Percentiles rank a stretch among this genome's conserved stretches.
Evolutionary conservation across 2,113 vertebrate species (phyloP).

Genomic region (Cryptotis parvus): DNA sequence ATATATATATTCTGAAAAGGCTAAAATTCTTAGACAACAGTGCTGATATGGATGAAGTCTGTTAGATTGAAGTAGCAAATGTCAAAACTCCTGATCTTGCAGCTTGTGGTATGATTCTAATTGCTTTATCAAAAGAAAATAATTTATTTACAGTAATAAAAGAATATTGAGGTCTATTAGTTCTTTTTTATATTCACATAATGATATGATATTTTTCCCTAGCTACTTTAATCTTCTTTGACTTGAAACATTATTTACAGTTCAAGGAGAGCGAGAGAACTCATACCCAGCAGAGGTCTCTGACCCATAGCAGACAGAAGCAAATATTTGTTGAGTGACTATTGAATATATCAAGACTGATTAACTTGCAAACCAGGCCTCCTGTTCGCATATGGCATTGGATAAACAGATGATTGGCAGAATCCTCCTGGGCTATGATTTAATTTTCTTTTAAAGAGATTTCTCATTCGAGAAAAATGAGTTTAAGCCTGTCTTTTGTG

Average conservation of each 20-base stretch:
- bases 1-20: too few species aligned
- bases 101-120: not conserved
- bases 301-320: not conserved
- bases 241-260: not conserved
- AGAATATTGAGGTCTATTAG: not conserved
- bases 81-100: not conserved
- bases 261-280: conserved; percentile 41
- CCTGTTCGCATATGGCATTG: not conserved
- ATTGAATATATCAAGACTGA: not conserved
- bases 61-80: not conserved
- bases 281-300: not conserved
- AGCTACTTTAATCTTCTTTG: not conserved
- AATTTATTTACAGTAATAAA: conserved; percentile 30
- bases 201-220: not conserved
- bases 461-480: not conserved
- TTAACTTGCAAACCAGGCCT: not conserved
- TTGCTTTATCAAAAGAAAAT: not conserved
- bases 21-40: not conserved
- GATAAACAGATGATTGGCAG: conserved; percentile 12
- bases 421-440: not conserved
- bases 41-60: not conserved
- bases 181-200: conserved; percentile 18
- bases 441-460: conserved; percentile 13
- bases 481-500: not conserved
- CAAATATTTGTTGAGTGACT: conserved; percentile 43